Conservation (phyloP, 2,113 vertebrate genomes). For the Erythrolamprus reginae region DNA sequence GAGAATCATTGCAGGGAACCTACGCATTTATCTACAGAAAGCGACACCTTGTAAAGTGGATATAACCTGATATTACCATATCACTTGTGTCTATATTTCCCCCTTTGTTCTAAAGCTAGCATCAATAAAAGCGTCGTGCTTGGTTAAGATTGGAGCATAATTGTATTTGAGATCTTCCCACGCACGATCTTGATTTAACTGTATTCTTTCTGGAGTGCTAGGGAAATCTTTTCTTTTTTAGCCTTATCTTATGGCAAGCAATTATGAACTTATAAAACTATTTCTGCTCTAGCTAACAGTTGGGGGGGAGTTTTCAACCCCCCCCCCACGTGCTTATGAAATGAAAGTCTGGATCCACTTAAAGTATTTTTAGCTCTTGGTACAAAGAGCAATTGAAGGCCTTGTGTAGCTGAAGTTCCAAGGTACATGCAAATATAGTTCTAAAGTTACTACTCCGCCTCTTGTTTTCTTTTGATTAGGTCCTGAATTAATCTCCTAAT, state of each 20-base stretch:
- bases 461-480: neutral
- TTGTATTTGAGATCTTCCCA: slow-evolving; percentile 6
- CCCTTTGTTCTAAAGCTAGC: neutral
- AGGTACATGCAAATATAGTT: neutral
- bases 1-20: neutral
- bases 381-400: neutral
- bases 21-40: slow-evolving; percentile 1
- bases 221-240: neutral
- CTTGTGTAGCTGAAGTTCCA: neutral
- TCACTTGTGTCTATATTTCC: slow-evolving; percentile 10
- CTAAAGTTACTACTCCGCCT: neutral
- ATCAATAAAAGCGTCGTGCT: neutral
- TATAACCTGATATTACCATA: neutral
- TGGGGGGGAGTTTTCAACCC: neutral
- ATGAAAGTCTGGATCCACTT: neutral
- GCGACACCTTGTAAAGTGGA: neutral
- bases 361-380: neutral
- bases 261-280: neutral
- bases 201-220: neutral
- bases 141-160: neutral
- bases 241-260: neutral
- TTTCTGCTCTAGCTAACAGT: slow-evolving; percentile 4
- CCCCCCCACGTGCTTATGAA: neutral
- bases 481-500: no score
- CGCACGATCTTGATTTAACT: neutral